Evolutionary conservation across 1,140 invertebrate species (phyloP).

Genomic region (Mercenaria mercenaria): DNA sequence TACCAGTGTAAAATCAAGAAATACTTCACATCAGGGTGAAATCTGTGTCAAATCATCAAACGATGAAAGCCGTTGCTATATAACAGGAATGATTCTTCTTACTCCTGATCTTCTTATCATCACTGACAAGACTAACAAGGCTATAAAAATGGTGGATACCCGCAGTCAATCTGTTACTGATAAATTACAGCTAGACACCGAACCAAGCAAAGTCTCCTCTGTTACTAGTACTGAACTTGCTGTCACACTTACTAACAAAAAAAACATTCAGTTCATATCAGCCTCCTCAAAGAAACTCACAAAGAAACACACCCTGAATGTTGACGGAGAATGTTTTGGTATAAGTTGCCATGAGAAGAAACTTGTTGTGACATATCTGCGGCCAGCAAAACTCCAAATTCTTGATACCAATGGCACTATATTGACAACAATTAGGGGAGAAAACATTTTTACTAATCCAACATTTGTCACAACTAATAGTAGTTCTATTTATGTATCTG

Average conservation of each 20-base stretch:
- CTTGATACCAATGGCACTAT: background rate
- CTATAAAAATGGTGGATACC: conserved; percentile 8
- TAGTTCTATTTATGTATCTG: conserved; percentile 9
- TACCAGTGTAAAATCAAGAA: background rate
- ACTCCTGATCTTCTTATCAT: background rate
- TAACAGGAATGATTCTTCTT: background rate
- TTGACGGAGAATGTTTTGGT: background rate
- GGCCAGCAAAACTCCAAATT: background rate
- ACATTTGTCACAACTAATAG: background rate
- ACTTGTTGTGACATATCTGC: background rate
- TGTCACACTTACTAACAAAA: background rate
- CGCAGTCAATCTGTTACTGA: background rate
- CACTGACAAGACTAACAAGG: background rate
- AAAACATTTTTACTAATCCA: background rate
- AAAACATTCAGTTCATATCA: background rate
- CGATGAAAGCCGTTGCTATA: background rate
- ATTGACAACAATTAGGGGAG: background rate
- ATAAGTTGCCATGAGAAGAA: background rate
- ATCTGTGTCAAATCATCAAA: background rate
- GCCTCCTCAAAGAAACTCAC: background rate
- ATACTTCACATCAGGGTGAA: background rate
- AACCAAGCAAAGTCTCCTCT: background rate
- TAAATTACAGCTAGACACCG: background rate
- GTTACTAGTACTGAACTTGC: background rate
- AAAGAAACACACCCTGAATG: background rate